A percentile compares a stretch with the other conserved stretches of the same genome.
Evolutionary conservation across 2,888 invertebrate species (phyloP).

Genomic region (Calliphora vomitoria): DNA sequence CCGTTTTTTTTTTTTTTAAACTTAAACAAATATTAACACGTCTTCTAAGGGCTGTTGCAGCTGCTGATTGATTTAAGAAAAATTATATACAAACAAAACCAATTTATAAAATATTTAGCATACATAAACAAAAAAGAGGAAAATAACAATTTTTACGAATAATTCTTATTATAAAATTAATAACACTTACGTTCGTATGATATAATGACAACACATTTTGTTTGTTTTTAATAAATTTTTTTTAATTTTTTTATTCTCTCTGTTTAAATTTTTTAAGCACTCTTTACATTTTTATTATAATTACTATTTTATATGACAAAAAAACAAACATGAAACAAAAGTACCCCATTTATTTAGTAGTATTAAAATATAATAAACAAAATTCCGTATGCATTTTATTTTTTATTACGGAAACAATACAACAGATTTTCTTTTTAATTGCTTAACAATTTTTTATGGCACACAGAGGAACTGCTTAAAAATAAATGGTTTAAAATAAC

Average conservation of each 20-base stretch:
- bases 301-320: conserved; percentile 36
- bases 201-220: conserved; percentile 48
- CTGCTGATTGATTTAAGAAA: conserved; percentile 68
- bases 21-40: conserved; percentile 46
- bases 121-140: conserved; percentile 40
- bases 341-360: conserved; percentile 64
- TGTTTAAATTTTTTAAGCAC: conserved; percentile 41
- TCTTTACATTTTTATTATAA: conserved; percentile 32
- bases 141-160: conserved; percentile 56
- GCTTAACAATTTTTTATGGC: not conserved
- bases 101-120: conserved; percentile 48
- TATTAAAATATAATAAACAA: conserved; percentile 56
- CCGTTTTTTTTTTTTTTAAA: conserved; percentile 38
- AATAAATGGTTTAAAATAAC: no score
- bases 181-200: conserved; percentile 28
- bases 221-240: conserved; percentile 40
- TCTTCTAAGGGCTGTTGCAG: conserved; percentile 71
- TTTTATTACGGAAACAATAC: conserved; percentile 65
- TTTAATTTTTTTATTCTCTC: conserved; percentile 30
- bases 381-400: conserved; percentile 68
- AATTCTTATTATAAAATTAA: conserved; percentile 58
- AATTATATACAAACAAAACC: conserved; percentile 44
- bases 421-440: conserved; percentile 10
- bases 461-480: no score
- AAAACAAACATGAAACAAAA: conserved; percentile 35